phyloP scores from a whole-genome alignment of 2,888 invertebrate species.

The Drosophila birchii region DNA sequence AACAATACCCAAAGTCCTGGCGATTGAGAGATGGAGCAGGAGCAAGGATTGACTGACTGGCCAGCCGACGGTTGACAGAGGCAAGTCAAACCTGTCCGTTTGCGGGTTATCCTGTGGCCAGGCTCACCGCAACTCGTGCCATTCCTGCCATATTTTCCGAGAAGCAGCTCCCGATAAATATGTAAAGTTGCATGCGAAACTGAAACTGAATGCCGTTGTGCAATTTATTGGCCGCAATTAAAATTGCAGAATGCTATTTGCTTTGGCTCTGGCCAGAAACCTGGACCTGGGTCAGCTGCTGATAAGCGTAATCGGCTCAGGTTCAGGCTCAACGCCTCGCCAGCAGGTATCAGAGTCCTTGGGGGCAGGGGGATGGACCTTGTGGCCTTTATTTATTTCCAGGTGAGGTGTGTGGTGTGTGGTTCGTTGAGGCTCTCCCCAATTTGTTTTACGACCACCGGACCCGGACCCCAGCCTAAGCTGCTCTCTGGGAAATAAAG shows the following conservation, averaged over 20 bases:
- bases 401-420: slow-evolving; percentile 10
- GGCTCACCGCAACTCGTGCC: slow-evolving; percentile 37
- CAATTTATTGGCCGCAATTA: slow-evolving; percentile 72
- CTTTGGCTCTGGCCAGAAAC: slow-evolving; percentile 7
- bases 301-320: slow-evolving; percentile 79
- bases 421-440: slow-evolving; percentile 12
- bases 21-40: slow-evolving; percentile 27
- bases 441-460: slow-evolving; percentile 65
- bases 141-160: slow-evolving; percentile 20
- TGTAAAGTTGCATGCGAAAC: slow-evolving; percentile 14
- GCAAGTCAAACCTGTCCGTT: slow-evolving; percentile 40
- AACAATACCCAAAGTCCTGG: slow-evolving; percentile 16
- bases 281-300: slow-evolving; percentile 46
- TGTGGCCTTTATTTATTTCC: slow-evolving; percentile 66
- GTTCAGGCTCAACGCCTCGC: slow-evolving; percentile 65
- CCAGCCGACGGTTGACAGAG: slow-evolving; percentile 26
- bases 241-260: slow-evolving; percentile 56
- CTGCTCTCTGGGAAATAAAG: slow-evolving; percentile 22
- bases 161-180: slow-evolving; percentile 34
- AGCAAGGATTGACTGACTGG: slow-evolving; percentile 35
- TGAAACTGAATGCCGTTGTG: slow-evolving; percentile 27
- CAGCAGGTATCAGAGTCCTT: slow-evolving; percentile 33
- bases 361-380: slow-evolving; percentile 29
- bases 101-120: slow-evolving; percentile 25
- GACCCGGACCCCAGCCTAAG: slow-evolving; percentile 7